phyloP scores from a whole-genome alignment of 2,113 vertebrate species.

The Trematocara unimaculatum region DNA sequence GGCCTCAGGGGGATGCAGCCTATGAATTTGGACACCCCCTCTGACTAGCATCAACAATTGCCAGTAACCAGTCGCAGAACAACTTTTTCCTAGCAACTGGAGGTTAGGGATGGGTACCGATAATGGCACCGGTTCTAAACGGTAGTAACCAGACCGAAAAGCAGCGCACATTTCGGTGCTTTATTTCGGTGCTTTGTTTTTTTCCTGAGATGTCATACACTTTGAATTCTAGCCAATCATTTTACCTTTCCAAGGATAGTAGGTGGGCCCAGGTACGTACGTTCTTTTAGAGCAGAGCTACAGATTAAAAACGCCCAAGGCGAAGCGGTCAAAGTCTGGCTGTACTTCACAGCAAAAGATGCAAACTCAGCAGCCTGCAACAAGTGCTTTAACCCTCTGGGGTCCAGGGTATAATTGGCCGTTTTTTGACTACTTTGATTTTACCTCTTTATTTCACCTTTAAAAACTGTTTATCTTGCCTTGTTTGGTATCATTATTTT shows the following conservation, averaged over 20 bases:
- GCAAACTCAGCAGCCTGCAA: not conserved
- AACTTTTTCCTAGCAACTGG: not conserved
- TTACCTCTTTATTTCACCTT: not conserved
- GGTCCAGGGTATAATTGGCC: not conserved
- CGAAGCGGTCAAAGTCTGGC: accelerated
- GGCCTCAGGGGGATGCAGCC: not conserved
- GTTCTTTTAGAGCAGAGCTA: not conserved
- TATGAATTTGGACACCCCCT: not conserved
- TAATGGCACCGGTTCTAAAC: not conserved
- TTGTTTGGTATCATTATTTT: not conserved
- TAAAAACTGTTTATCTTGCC: not conserved
- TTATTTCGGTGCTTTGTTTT: not conserved
- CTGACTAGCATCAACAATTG: not conserved
- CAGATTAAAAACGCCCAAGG: not conserved
- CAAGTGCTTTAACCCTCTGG: not conserved
- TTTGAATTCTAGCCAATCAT: not conserved
- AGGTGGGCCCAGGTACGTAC: accelerated
- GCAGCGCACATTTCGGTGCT: not conserved
- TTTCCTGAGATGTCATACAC: not conserved
- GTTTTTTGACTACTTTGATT: no score
- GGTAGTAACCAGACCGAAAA: not conserved
- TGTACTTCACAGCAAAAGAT: accelerated
- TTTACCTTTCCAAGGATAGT: not conserved
- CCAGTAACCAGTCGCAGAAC: not conserved
- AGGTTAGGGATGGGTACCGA: not conserved